These are phyloP conservation scores for Apostichopus leukothele DNA, from an alignment of 53 echinoderm and acorn worm genomes.

Conservation along the genomic window DNA sequence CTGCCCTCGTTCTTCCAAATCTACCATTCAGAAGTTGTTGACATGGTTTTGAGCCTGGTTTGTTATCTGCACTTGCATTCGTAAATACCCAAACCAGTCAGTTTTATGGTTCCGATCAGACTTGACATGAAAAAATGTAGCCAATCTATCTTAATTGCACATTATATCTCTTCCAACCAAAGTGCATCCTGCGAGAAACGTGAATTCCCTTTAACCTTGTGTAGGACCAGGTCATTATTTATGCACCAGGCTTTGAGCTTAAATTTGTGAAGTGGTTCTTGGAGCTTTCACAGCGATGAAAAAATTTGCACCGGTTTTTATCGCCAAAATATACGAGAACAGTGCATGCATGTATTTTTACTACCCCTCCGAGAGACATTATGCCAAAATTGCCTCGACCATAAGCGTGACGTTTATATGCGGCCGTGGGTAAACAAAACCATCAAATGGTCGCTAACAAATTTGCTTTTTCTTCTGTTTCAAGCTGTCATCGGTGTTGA, in stretches of 20 bases:
- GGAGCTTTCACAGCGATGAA: neutral
- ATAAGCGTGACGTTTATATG: constrained; percentile 40
- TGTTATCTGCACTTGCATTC: too few relatives aligned
- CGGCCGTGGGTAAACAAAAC: constrained; percentile 30
- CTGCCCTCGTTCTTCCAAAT: too few relatives aligned
- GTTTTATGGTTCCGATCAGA: too few relatives aligned
- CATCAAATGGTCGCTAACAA: constrained; percentile 33
- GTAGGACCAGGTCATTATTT: too few relatives aligned
- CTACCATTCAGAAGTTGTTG: too few relatives aligned
- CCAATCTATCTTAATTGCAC: too few relatives aligned
- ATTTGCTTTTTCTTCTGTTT: neutral
- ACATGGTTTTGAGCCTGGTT: too few relatives aligned
- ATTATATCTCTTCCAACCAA: too few relatives aligned
- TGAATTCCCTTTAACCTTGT: too few relatives aligned
- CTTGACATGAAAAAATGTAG: too few relatives aligned
- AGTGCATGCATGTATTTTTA: neutral
- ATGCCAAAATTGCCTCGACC: neutral
- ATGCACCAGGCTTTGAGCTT: neutral
- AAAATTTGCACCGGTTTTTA: neutral
- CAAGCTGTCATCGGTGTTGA: constrained; percentile 27
- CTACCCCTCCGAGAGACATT: neutral
- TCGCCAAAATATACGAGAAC: neutral
- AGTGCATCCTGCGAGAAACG: too few relatives aligned
- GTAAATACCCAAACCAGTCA: too few relatives aligned
- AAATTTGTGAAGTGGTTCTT: neutral